Percentiles rank a stretch among this genome's conserved stretches.
phyloP scores from a whole-genome alignment of 2,888 invertebrate genomes.

The Syrista parreyssii region DNA sequence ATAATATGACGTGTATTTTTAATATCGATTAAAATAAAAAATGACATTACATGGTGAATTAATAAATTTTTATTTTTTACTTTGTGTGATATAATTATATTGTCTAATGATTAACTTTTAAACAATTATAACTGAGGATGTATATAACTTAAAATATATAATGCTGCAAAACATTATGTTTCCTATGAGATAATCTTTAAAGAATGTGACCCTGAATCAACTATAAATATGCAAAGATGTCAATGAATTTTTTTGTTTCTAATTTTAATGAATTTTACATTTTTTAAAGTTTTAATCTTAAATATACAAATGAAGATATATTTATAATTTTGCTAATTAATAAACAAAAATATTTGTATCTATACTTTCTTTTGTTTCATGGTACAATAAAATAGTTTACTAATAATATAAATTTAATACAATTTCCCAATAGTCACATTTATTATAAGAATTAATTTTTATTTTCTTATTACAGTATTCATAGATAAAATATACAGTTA shows the following conservation, averaged over 20 bases:
- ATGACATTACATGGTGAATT: not conserved
- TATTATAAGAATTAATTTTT: not conserved
- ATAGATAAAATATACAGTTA: not conserved
- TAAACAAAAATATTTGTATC: not conserved
- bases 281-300: not conserved
- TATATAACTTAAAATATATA: not conserved
- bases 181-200: not conserved
- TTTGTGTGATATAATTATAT: not conserved
- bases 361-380: not conserved
- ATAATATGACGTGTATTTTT: not conserved
- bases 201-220: not conserved
- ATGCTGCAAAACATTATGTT: not conserved
- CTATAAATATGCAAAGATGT: not conserved
- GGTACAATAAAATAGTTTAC: not conserved
- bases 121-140: not conserved
- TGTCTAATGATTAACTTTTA: not conserved
- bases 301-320: not conserved
- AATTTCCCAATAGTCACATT: not conserved
- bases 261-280: not conserved
- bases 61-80: not conserved
- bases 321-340: not conserved
- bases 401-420: not conserved
- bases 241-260: not conserved
- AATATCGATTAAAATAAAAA: not conserved
- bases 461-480: not conserved